Evolutionary conservation across 2,888 invertebrate genomes (phyloP).

Genomic region (Anoncus sp.): DNA sequence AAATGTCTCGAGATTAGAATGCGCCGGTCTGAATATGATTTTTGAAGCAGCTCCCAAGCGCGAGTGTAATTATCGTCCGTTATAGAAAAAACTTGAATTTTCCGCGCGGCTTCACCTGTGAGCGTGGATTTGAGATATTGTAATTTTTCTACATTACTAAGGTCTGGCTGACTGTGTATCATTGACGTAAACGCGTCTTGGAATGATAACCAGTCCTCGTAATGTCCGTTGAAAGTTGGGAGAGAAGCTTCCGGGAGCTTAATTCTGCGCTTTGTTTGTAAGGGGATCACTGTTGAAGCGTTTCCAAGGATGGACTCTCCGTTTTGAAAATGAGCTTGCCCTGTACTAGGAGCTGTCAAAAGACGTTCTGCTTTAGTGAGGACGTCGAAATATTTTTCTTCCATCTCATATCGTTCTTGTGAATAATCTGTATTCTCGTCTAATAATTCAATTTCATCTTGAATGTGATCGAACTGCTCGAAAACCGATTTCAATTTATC

Average conservation of each 20-base stretch:
- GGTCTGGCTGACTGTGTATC: background rate
- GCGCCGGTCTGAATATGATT: conserved; percentile 31
- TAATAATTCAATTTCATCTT: background rate
- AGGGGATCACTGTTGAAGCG: too few species aligned
- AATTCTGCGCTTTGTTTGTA: background rate
- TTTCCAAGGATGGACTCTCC: too few species aligned
- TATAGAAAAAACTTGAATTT: conserved; percentile 19
- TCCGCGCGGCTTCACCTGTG: conserved; percentile 25
- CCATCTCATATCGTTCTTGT: too few species aligned
- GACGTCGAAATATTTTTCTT: background rate
- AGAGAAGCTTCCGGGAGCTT: conserved; percentile 17
- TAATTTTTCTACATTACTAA: conserved; percentile 7
- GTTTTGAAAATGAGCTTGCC: too few species aligned
- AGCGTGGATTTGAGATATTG: conserved; percentile 21
- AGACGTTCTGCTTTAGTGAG: background rate
- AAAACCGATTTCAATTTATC: background rate
- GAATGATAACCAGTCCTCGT: conserved; percentile 20
- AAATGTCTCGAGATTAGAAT: conserved; percentile 2
- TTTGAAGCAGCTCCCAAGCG: conserved; percentile 17
- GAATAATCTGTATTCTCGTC: too few species aligned
- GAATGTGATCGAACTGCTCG: too few species aligned
- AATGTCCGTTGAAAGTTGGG: conserved; percentile 31
- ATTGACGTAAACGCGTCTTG: conserved; percentile 12
- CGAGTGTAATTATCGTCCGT: conserved; percentile 28
- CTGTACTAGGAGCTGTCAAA: background rate